phyloP scores from a whole-genome alignment of 2,888 invertebrate genomes.

The Cristatella mucedo region DNA sequence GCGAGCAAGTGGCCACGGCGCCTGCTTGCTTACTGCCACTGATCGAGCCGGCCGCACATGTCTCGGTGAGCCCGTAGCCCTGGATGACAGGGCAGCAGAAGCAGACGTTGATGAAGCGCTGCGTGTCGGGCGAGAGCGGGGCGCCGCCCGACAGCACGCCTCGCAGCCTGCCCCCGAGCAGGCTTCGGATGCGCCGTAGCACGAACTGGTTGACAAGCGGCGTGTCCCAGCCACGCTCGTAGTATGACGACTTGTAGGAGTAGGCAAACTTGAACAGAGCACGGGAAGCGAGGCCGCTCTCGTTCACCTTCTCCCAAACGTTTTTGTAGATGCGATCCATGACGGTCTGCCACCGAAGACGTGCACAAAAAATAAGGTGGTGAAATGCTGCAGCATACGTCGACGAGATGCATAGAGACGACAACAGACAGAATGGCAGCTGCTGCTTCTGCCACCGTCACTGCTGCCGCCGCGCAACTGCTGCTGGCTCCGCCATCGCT shows the following conservation, averaged over 20 bases:
- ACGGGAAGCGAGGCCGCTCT: conserved; percentile 59
- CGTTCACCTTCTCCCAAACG: conserved; percentile 74
- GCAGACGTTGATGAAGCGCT: conserved; percentile 77
- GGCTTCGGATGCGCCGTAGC: conserved; percentile 1
- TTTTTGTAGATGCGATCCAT: conserved; percentile 93
- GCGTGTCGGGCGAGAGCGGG: conserved; percentile 83
- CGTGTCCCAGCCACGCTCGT: conserved; percentile 45
- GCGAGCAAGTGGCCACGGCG: no score
- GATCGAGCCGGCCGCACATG: conserved; percentile 65
- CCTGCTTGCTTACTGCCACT: conserved; percentile 16
- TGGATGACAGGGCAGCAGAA: conserved; percentile 75
- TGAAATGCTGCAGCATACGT: background rate
- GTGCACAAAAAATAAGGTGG: conserved; percentile 8
- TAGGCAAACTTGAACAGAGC: conserved; percentile 85
- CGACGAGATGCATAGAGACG: background rate
- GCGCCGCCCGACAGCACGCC: conserved; percentile 84
- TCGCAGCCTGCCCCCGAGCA: conserved; percentile 53
- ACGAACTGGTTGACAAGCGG: conserved; percentile 41
- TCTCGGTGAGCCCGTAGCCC: conserved; percentile 94
- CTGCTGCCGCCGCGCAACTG: no score
- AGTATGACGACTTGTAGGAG: conserved; percentile 74
- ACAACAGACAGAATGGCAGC: background rate
- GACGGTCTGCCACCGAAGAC: conserved; percentile 52
- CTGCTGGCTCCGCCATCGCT: no score
- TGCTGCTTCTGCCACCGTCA: no score